Conservation (phyloP, 2,888 invertebrate species). For the Nomada hirtipes region DNA sequence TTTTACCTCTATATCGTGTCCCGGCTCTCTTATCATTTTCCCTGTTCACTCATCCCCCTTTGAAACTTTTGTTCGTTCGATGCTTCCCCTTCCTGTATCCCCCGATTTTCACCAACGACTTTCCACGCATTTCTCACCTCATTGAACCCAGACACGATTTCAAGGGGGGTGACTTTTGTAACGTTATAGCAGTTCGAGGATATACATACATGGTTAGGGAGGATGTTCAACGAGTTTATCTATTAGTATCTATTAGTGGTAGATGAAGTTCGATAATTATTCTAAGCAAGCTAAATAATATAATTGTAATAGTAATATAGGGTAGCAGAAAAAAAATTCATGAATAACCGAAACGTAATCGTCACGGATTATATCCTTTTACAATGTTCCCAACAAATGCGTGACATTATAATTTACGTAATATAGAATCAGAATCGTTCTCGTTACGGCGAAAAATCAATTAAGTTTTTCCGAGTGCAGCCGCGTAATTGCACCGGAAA, state of each 20-base stretch:
- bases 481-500: conserved; percentile 24
- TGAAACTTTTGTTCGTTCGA: conserved; percentile 6
- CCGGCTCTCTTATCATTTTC: conserved; percentile 55
- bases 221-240: background rate
- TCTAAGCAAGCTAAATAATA: too few relatives aligned
- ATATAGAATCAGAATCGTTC: too few relatives aligned
- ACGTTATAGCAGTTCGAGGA: background rate
- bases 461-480: conserved; percentile 9
- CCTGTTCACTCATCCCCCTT: background rate
- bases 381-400: too few relatives aligned
- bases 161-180: conserved; percentile 1
- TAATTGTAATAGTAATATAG: too few relatives aligned
- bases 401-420: too few relatives aligned
- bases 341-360: too few relatives aligned
- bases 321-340: too few relatives aligned
- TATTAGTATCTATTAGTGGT: background rate
- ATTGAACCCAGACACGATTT: background rate
- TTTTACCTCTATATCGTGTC: conserved; percentile 51
- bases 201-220: background rate
- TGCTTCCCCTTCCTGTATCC: background rate
- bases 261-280: too few relatives aligned
- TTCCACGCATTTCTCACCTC: too few relatives aligned
- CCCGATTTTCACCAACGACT: background rate
- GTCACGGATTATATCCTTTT: too few relatives aligned
- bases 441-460: background rate